Base-by-base conservation (phyloP, 2,888 invertebrate species). In the Leptothorax acervorum region DNA sequence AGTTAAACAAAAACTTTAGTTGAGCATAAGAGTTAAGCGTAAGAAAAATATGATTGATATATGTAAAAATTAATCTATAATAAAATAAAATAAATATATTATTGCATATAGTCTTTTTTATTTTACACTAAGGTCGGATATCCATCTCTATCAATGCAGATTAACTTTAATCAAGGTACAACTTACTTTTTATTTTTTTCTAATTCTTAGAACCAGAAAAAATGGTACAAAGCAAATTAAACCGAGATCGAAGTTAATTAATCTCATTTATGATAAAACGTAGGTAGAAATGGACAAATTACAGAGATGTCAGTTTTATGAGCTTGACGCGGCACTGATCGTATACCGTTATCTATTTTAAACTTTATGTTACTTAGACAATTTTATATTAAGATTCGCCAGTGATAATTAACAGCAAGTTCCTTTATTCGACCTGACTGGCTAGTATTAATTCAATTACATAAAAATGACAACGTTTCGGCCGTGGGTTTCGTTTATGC, bases 41-140 rank as follows among this genome's bases (percentile, higher is more conserved):
- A 8, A 35, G n/a, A 31, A 51, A 73, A 23, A 71, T 71, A 55
- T 23, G 2, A 12, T 23, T 66, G 12, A 71, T 55, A 71, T 55
- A 15, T 55, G 23, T 55, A 35, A 35, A 35, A 35, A 4, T 73
- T 42, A 28, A 39, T 18, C 28, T 28, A 42, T 28, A 23, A 23
- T 23, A 23, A 23, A 23, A 23, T 23, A 18, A 28, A 57, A 11
- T 55, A 53, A 5, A 42, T 55, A 23, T 42, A 23, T 48, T 2
- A 18, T 35, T 5, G 15, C 0, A 35, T 12, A 6, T n/a, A 31
- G n/a, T 62, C 0, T 60, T 63, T 60, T 63, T 73, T 70, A 31
- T 51, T 48, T 51, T 6, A 2, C 11, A 57, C 1, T 12, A 12
- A 28, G 23, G 6, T 74, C 15, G 18, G 15, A 51, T 18, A 5